These are phyloP conservation scores for Ara ararauna DNA, from an alignment of 2,797 vertebrate genomes.

Conservation along the genomic window DNA sequence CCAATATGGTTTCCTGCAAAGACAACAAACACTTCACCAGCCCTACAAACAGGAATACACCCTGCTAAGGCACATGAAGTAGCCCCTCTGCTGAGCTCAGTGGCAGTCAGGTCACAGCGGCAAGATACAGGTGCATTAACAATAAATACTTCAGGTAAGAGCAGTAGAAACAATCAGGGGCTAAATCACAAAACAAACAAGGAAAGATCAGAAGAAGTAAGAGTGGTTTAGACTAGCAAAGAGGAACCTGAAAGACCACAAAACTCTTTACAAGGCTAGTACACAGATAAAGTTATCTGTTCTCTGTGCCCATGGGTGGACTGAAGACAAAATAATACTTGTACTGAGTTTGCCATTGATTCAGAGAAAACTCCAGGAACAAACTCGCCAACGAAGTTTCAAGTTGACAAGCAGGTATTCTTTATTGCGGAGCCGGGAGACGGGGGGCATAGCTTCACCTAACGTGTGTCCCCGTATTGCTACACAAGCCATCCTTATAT, in stretches of 20 bases:
- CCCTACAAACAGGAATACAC: not conserved
- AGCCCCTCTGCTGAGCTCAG: not conserved
- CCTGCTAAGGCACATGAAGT: not conserved
- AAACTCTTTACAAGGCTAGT: not conserved
- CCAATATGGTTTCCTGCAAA: not conserved
- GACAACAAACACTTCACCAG: not conserved
- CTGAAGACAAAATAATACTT: not conserved
- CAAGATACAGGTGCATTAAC: not conserved
- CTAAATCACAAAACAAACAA: not conserved
- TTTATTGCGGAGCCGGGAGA: rapidly evolving
- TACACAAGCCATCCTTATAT: no score
- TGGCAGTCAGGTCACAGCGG: not conserved
- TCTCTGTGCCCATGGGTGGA: not conserved
- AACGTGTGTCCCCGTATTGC: no score
- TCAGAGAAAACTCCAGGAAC: no score
- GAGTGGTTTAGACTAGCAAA: not conserved
- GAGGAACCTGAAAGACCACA: not conserved
- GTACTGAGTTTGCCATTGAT: not conserved
- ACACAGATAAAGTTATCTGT: not conserved
- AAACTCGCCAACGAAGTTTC: no score
- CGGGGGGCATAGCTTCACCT: no score
- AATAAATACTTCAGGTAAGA: not conserved
- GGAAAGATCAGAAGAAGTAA: not conserved
- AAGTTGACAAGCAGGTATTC: no score
- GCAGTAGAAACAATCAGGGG: not conserved